Base-by-base conservation (phyloP, 2,888 invertebrate genomes). In the Eupithecia tripunctaria region DNA sequence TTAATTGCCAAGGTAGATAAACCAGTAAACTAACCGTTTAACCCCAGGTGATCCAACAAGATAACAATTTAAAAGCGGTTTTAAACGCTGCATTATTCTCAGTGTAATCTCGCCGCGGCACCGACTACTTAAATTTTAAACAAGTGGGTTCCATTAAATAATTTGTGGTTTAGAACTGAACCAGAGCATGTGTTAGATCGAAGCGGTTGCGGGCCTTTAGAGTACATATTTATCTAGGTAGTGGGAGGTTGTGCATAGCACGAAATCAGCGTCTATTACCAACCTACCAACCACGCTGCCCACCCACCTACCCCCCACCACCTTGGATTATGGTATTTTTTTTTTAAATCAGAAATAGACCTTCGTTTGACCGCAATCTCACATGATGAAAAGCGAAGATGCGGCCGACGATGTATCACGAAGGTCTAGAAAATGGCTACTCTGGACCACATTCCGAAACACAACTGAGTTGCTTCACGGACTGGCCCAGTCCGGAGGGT, bases 81-180 rank as follows among this genome's bases (percentile, higher is more conserved):
- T 68, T 60, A 67, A 70, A 67, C 43, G 8, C 62, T 43, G 64
- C 67, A 47, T 70, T 68, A 70, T 65, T 64, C 60, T 68, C 59
- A 51, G 47, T 47, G 65, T 73, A 73, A 73, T 73, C 67, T 70
- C 68, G 18, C 68, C 65, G 56, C 56, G 51, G 62, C 60, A 29
- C 63, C 38, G 70, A 70, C 67, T 70, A 65, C 70, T 70, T 68
- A 70, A 64, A 73, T 71, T 73, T 73, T 65, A 73, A 73, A 70
- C 67, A 70, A 71, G 68, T 59, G 38, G 38, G 59, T 70, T 47
- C 0, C 47, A 14, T 21, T n/a, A 43, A 14, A 14, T 29, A 70
- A 59, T 64, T 0, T 1, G 0, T 18, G 0, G 32, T 43, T 64
- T 65, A 70, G 73, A 73, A 65, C 18, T 43, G 70, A 65, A 25